These are phyloP conservation scores for Hemicentrotus pulcherrimus DNA, from an alignment of 35 echinoderm and acorn worm genomes.

Conservation along the genomic window DNA sequence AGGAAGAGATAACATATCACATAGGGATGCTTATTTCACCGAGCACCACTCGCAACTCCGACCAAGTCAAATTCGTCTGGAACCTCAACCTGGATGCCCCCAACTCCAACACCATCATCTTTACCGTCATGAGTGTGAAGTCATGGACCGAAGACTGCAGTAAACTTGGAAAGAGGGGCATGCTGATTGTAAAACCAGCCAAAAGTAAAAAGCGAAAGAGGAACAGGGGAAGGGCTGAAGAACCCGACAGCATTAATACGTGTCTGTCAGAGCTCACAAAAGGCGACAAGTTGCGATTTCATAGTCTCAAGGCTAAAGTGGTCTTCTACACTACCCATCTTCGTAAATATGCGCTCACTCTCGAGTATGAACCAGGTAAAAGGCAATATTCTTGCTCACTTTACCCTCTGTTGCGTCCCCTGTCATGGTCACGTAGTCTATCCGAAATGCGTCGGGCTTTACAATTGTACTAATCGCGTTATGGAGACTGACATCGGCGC, in stretches of 20 bases:
- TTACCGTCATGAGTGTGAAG: neutral
- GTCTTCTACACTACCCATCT: constrained; percentile 35
- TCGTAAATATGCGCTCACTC: constrained; percentile 15
- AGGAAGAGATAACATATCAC: neutral
- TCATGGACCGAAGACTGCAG: neutral
- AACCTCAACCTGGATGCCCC: constrained; percentile 9
- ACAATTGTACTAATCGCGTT: no score
- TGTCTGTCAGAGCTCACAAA: neutral
- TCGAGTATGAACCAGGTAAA: constrained; percentile 33
- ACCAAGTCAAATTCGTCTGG: neutral
- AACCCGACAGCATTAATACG: neutral
- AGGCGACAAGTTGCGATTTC: neutral
- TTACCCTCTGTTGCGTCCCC: no score
- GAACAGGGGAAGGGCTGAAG: neutral
- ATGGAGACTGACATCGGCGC: no score
- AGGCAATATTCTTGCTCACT: no score
- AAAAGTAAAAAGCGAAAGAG: neutral
- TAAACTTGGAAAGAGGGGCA: neutral
- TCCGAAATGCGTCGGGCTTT: no score
- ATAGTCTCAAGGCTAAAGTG: neutral
- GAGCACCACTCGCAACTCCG: neutral
- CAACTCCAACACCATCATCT: constrained; percentile 38
- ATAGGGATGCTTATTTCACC: constrained; percentile 16
- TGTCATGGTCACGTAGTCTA: no score
- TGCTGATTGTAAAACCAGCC: constrained; percentile 23